These are phyloP conservation scores for Neoscelio sp. DNA, from an alignment of 2,888 invertebrate species.

Conservation along the genomic window DNA sequence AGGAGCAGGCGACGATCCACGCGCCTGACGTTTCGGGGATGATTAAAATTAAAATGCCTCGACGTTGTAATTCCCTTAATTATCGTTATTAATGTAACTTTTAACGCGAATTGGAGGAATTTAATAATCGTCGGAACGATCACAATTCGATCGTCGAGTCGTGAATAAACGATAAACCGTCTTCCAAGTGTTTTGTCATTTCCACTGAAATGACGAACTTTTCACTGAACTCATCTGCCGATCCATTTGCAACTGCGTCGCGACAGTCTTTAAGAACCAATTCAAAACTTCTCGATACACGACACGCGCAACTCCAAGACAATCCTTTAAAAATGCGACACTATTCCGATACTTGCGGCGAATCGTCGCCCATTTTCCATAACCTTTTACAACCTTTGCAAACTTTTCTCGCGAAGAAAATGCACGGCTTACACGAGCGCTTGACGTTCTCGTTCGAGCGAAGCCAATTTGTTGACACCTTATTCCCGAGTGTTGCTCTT, in stretches of 20 bases:
- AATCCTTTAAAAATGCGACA: slow-evolving; percentile 40
- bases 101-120: no score
- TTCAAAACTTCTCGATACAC: slow-evolving; percentile 29
- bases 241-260: slow-evolving; percentile 8
- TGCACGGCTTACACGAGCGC: not conserved
- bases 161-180: no score
- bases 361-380: slow-evolving; percentile 29
- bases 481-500: slow-evolving; percentile 2
- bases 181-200: no score
- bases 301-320: slow-evolving; percentile 34
- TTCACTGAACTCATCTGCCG: slow-evolving; percentile 21
- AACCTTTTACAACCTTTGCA: slow-evolving; percentile 13
- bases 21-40: not conserved
- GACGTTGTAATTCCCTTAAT: no score
- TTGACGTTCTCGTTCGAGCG: not conserved
- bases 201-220: slow-evolving; percentile 16
- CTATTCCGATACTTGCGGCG: slow-evolving; percentile 26
- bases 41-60: no score
- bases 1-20: no score
- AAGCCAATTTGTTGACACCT: slow-evolving; percentile 3
- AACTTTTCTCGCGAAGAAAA: slow-evolving; percentile 6
- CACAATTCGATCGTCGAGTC: no score
- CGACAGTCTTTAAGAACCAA: slow-evolving; percentile 16
- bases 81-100: no score
- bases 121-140: no score